A percentile compares a stretch with the other conserved stretches of the same genome.
These are phyloP conservation scores for Romanogobio albipinnatus DNA, from an alignment of 2,113 vertebrate genomes.

Conservation along the genomic window DNA sequence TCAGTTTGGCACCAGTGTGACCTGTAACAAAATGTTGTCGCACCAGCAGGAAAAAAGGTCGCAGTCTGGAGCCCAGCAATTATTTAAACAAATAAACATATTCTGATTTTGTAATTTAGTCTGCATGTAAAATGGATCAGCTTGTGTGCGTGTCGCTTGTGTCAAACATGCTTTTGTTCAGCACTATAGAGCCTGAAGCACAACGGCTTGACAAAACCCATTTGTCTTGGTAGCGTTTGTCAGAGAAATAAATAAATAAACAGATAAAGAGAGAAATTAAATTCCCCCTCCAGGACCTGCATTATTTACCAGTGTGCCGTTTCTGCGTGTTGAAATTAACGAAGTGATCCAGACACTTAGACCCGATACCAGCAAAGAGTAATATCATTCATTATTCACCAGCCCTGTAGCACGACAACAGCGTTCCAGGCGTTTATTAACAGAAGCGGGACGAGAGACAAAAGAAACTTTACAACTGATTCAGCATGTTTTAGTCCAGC, in stretches of 20 bases:
- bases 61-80: too few relatives aligned
- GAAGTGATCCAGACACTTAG: conserved; percentile 9
- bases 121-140: neutral
- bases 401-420: neutral
- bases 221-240: conserved; percentile 1
- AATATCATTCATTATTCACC: conserved; percentile 46
- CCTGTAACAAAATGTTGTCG: too few relatives aligned
- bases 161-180: neutral
- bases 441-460: neutral
- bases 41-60: too few relatives aligned
- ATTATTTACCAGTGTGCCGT: conserved; percentile 40
- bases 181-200: neutral
- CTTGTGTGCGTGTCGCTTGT: neutral
- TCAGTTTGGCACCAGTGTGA: too few relatives aligned
- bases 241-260: conserved; percentile 15
- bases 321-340: neutral
- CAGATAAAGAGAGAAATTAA: neutral
- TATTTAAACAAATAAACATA: neutral
- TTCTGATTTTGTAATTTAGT: neutral
- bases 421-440: neutral
- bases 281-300: neutral
- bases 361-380: conserved; percentile 20
- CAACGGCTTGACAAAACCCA: neutral
- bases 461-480: neutral
- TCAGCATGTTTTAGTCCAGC: conserved; percentile 1